phyloP scores from a whole-genome alignment of 2,888 invertebrate genomes.

The Diarsia mendica region DNA sequence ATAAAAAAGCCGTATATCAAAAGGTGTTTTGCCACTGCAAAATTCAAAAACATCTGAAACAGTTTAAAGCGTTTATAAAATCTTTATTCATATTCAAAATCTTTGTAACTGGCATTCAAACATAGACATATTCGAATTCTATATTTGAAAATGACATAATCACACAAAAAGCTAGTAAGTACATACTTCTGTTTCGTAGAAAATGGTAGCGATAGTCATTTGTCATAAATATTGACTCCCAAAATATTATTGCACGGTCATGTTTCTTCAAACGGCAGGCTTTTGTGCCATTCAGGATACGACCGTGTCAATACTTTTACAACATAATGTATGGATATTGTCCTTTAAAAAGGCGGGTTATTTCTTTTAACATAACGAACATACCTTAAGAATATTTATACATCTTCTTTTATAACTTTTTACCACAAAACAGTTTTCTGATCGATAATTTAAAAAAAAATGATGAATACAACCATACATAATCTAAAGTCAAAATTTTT shows the following conservation, averaged over 20 bases:
- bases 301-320: conserved; percentile 60
- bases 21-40: background rate
- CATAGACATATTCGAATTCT: conserved; percentile 22
- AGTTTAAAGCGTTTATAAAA: too few relatives aligned
- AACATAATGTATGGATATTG: conserved; percentile 54
- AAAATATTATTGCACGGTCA: conserved; percentile 78
- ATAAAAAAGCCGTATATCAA: background rate
- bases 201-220: conserved; percentile 73
- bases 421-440: background rate
- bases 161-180: conserved; percentile 15
- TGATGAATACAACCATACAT: background rate
- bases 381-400: conserved; percentile 4
- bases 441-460: too few relatives aligned
- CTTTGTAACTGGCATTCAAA: background rate
- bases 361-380: conserved; percentile 23
- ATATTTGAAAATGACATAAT: conserved; percentile 48
- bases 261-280: conserved; percentile 66
- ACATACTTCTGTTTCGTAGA: conserved; percentile 66
- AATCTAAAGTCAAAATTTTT: background rate
- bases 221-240: conserved; percentile 74
- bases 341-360: conserved; percentile 27
- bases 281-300: conserved; percentile 66
- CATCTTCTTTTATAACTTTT: background rate
- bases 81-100: background rate
- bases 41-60: background rate